Percentiles rank a stretch among this genome's conserved stretches.
These are phyloP conservation scores for Orthosia gracilis DNA, from an alignment of 2,888 invertebrate species.

Conservation along the genomic window DNA sequence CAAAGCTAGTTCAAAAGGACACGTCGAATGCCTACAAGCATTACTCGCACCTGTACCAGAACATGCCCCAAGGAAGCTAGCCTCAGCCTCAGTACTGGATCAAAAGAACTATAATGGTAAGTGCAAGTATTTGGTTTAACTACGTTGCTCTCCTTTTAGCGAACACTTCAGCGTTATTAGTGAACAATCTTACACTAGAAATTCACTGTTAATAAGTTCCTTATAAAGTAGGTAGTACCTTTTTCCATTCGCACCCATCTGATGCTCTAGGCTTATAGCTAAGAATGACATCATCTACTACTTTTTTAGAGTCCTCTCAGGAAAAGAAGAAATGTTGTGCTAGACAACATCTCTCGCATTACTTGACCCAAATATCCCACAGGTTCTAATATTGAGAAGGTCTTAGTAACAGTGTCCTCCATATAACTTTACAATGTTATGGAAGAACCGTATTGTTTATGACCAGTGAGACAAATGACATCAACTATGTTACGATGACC, in stretches of 20 bases:
- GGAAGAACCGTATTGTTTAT: constrained; percentile 15
- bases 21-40: constrained; percentile 93
- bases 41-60: constrained; percentile 93
- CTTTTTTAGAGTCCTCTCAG: constrained; percentile 31
- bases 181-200: constrained; percentile 39
- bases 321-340: constrained; percentile 30
- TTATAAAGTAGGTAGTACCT: constrained; percentile 26
- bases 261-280: constrained; percentile 16
- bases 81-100: constrained; percentile 92
- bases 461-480: constrained; percentile 61
- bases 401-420: background rate
- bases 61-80: constrained; percentile 80
- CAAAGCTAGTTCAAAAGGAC: constrained; percentile 94
- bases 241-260: constrained; percentile 32
- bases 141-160: constrained; percentile 22
- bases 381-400: background rate
- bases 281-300: constrained; percentile 57
- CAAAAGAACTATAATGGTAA: constrained; percentile 97
- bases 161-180: constrained; percentile 42
- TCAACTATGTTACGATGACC: constrained; percentile 63
- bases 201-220: constrained; percentile 45
- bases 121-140: constrained; percentile 71
- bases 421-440: constrained; percentile 7
- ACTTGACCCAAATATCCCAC: background rate
- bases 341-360: constrained; percentile 5